Base-by-base conservation (phyloP, 2,888 invertebrate genomes). In the Neelides folsomi region DNA sequence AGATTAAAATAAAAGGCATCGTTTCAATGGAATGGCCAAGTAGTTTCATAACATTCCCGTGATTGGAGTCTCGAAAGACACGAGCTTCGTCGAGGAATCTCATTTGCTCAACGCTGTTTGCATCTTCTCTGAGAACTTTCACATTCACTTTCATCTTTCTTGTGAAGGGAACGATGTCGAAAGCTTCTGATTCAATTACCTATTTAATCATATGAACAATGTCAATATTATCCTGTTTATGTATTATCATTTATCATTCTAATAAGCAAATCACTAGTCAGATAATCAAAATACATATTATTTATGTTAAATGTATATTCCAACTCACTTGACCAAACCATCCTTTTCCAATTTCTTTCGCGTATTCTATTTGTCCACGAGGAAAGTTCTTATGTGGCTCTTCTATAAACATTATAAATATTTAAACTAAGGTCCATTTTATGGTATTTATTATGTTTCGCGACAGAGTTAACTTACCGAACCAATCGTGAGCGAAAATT, bases 261-360 rank as follows among this genome's bases (percentile, higher is more conserved):
- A n/a, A n/a, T n/a, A n/a, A n/a, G n/a, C n/a, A n/a, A n/a, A n/a
- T n/a, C n/a, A n/a, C n/a, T n/a, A n/a, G n/a, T n/a, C n/a, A n/a
- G n/a, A n/a, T n/a, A n/a, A n/a, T n/a, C n/a, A 7, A 27, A 27
- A 27, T 27, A 5, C 27, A 5, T 5, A 27, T 5, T 27, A 27
- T 27, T 27, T 27, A 27, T 27, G 27, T 27, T 3, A 27, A 7
- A 27, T 27, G 7, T 27, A n/a, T 27, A 3, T 27, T 27, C 27
- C n/a, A 48, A 62, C 63, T 66, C 65, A 75, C 75, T 70, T 75
- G 81, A 50, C 88, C 88, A 71, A 87, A 89, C 86, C 87, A 87
- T 40, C 87, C 86, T 59, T 79, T 77, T 2, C 86, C 86, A 54
- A 87, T 76, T 72, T 87, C 86, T 66, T 81, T 78, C 13, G 87